Conservation (phyloP, 1,140 invertebrate species). For the Panagrolaimus sp. region DNA sequence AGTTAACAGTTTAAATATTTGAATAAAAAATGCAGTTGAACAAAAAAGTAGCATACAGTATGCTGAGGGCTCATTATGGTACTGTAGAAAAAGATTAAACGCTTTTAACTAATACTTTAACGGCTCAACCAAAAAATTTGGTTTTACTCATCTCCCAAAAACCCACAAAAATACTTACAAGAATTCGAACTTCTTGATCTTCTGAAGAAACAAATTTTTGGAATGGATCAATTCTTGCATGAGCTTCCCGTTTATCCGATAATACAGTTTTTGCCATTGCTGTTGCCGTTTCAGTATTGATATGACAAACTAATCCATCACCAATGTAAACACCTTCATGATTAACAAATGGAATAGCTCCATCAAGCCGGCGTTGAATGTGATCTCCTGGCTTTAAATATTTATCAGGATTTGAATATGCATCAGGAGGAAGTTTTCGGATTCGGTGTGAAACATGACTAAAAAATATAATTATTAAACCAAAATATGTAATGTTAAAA, state of each 20-base stretch:
- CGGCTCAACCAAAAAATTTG: too few species aligned
- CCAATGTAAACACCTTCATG: constrained; percentile 9
- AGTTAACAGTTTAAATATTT: background rate
- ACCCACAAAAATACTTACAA: background rate
- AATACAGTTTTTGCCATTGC: background rate
- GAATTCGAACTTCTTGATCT: background rate
- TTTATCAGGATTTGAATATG: background rate
- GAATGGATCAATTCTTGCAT: background rate
- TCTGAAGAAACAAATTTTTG: background rate
- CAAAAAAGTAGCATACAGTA: too few species aligned
- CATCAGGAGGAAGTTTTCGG: background rate
- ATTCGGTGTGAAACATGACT: background rate
- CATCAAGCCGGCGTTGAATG: background rate
- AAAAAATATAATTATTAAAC: background rate
- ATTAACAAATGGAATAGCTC: background rate
- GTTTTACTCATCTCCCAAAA: too few species aligned
- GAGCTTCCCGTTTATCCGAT: background rate
- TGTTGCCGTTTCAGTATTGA: background rate
- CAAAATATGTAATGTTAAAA: background rate
- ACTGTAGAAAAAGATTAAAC: too few species aligned
- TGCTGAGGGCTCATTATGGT: too few species aligned
- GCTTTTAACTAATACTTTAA: too few species aligned
- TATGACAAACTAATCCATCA: background rate
- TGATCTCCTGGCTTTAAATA: constrained; percentile 5
- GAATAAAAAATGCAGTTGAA: too few species aligned